Evolutionary conservation across 2,113 vertebrate genomes (phyloP), one percentile per base, ranked within the genome.

Genomic region (Cavia aperea): DNA sequence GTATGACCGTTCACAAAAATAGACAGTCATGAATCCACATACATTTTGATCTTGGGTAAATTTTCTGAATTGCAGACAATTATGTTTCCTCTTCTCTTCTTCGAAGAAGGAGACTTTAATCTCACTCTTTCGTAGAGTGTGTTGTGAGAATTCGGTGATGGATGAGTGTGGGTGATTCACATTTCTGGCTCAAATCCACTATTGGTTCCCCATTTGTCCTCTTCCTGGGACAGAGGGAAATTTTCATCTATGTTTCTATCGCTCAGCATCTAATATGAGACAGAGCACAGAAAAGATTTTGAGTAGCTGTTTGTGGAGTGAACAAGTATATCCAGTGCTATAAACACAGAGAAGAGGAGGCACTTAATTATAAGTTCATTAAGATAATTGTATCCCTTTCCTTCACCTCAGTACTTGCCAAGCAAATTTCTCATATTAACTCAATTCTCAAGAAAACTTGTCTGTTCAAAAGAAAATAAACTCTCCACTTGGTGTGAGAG

Each of bases 281-380:
- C 23, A 51, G 26, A 46, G 29, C 43, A 63, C 6, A 26, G 54
- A 66, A 39, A 86, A 58, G 24, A 81, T 82, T 60, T 31, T 66
- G 36, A 93, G 65, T 66, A 90, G 86, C 62, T 91, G 21, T 90
- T 54, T 72, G 2, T 77, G 62, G 29, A 88, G 31, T 73, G 26
- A 92, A 89, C 21, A 88, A 92, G 36, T 70, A 91, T 81, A 4
- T 96, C 65, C 90, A 91, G 54, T 46, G 21, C 62, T 90, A 39
- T 16, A 78, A 84, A 84, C 31, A 94, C 18, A 83, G 3, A 92
- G 68, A 90, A 73, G 62, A 88, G 51, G 93, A 87, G 86, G 51
- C n/a, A 88, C 75, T 94, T 94, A 93, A 93, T 94, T 86, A 66
- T 78, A 72, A 91, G 39, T 79, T 92, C 23, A 91, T 95, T 94